These are phyloP conservation scores for Trissonchulus latispiculum DNA, from an alignment of 2,888 invertebrate genomes.

Conservation along the genomic window DNA sequence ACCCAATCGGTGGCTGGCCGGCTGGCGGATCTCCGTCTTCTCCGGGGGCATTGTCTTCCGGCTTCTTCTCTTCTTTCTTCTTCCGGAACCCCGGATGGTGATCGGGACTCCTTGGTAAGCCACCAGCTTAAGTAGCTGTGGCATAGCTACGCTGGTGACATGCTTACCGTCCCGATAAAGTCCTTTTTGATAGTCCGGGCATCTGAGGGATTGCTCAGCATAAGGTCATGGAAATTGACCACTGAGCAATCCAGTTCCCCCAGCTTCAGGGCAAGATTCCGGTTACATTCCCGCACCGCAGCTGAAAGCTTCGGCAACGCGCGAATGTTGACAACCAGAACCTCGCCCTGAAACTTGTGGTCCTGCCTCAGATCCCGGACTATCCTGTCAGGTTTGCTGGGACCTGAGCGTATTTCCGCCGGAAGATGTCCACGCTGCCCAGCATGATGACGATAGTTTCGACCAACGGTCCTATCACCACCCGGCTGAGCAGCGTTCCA, in stretches of 20 bases:
- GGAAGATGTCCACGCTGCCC: background rate
- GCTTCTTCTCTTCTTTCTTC: too few relatives aligned
- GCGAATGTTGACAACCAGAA: background rate
- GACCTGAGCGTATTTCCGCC: background rate
- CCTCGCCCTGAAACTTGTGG: background rate
- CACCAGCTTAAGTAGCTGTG: background rate
- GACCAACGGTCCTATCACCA: background rate
- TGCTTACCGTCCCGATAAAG: background rate
- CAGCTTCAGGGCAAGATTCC: background rate
- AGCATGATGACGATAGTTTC: background rate
- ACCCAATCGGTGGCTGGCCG: too few relatives aligned
- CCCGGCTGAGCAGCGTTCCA: background rate
- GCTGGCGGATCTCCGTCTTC: too few relatives aligned
- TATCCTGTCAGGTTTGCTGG: background rate
- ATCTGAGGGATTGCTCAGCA: background rate
- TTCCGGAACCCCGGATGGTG: background rate
- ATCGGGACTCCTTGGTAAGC: background rate
- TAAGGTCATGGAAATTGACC: background rate
- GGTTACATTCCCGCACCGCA: background rate
- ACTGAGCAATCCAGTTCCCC: background rate
- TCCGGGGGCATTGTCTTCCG: too few relatives aligned
- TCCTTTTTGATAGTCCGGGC: background rate
- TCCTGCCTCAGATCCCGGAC: background rate
- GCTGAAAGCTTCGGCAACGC: background rate
- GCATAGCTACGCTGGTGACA: background rate